Evolutionary conservation across 2,113 vertebrate species (phyloP), one percentile per base, ranked within the genome.

Genomic region (Martes martes): DNA sequence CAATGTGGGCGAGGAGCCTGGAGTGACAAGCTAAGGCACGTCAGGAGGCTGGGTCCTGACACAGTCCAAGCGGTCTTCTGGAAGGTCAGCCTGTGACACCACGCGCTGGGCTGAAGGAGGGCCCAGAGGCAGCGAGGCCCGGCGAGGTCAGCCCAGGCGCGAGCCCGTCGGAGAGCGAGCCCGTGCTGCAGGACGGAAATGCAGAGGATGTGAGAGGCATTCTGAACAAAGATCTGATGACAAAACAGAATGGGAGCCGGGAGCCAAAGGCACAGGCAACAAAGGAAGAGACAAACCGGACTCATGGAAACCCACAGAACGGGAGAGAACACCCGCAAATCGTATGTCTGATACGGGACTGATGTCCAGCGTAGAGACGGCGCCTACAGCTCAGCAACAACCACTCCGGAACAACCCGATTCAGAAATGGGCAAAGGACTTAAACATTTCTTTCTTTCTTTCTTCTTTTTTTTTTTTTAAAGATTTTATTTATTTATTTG

Each of bases 51-150:
- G 24, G 9, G 76, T 31, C 36, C 45, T 23, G n/a, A 42, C 2
- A 2, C 1, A 10, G 9, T 13, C 63, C 36, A 33, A 18, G 65
- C 33, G 1, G 2, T 8, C 45, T 26, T 2, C 1, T 5, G 36
- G 18, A 87, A 88, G 80, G 92, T 11, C 13, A 36, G 76, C 36
- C 47, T 9, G 9, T 15, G 6, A 47, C 4, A 81, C 10, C 9
- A 1, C 15, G 0, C 0, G 3, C 88, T 2, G 33, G n/a, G 42
- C 57, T 31, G 24, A 36, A n/a, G 15, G 80, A 39, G 31, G n/a
- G 26, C 14, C 31, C 14, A 1, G 45, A 71, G 47, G 59, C 10
- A 26, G 47, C 7, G 16, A 45, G 76, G 11, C 19, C 61, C 11
- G 76, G 15, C 1, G 1, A 63, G 47, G 31, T 2, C 3, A 9